These are phyloP conservation scores for Semibalanus balanoides DNA, from an alignment of 1,140 invertebrate species.

Conservation along the genomic window DNA sequence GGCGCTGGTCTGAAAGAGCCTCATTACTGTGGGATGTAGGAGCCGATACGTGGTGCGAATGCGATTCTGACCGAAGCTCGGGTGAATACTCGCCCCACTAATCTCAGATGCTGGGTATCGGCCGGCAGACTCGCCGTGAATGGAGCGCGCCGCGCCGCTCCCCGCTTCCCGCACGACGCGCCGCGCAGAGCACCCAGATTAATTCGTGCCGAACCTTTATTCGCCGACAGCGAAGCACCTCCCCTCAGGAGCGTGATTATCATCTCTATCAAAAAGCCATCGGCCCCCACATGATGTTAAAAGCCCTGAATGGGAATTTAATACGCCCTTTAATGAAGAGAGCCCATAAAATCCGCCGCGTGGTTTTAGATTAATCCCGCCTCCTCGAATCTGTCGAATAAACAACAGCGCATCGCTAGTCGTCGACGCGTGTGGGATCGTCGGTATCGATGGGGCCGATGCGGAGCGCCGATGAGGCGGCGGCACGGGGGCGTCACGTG, in stretches of 20 bases:
- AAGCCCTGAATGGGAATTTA: conserved; percentile 2
- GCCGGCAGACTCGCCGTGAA: neutral
- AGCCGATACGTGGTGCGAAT: too few species aligned
- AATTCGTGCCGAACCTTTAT: neutral
- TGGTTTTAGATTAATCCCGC: neutral
- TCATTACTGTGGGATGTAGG: too few species aligned
- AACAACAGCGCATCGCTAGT: neutral
- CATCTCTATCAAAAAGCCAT: conserved; percentile 2
- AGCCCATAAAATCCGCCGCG: neutral
- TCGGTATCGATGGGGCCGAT: neutral
- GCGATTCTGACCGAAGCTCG: too few species aligned
- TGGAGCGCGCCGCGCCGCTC: neutral
- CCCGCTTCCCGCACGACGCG: too few species aligned
- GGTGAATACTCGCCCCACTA: neutral
- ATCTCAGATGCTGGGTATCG: neutral
- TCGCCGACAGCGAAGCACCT: neutral
- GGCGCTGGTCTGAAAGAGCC: too few species aligned
- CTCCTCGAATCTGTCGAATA: conserved; percentile 1
- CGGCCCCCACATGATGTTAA: conserved; percentile 1
- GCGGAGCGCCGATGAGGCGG: neutral
- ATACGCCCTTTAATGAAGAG: neutral
- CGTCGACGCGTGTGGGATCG: neutral
- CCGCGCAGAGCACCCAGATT: neutral
- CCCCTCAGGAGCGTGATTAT: neutral
- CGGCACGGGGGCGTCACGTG: neutral